Conservation (phyloP, 2,113 vertebrate genomes). For the Myodes glareolus region DNA sequence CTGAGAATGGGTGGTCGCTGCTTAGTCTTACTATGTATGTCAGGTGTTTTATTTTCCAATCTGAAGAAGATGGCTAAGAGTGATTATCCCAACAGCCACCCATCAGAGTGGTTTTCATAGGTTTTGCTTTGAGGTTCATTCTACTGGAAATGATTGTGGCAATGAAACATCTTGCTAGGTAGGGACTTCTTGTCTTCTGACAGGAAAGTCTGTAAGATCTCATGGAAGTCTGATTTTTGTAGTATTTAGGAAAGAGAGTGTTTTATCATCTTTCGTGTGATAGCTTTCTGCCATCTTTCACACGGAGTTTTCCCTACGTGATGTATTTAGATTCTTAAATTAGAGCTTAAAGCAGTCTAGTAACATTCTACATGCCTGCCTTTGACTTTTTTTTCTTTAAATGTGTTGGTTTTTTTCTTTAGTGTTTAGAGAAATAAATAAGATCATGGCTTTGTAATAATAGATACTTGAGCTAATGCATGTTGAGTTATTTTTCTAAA, state of each 20-base stretch:
- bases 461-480: conserved; percentile 1
- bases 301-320: not conserved
- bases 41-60: conserved; percentile 31
- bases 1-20: conserved; percentile 12
- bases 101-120: conserved; percentile 54
- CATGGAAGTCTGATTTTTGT: conserved; percentile 43
- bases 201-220: conserved; percentile 48
- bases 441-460: conserved; percentile 23
- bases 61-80: conserved; percentile 50
- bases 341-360: not conserved
- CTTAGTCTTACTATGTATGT: conserved; percentile 48
- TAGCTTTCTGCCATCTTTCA: conserved; percentile 22
- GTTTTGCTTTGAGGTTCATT: conserved; percentile 66
- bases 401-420: not conserved
- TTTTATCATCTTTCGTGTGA: conserved; percentile 33
- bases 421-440: conserved; percentile 25
- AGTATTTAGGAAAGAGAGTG: conserved; percentile 37
- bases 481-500: conserved; percentile 2
- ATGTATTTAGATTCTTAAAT: conserved; percentile 18
- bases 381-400: not conserved
- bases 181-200: conserved; percentile 17
- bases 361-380: not conserved
- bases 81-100: conserved; percentile 37
- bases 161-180: conserved; percentile 56
- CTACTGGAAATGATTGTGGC: conserved; percentile 30